Percentiles rank a stretch among this genome's conserved stretches.
phyloP scores from a whole-genome alignment of 2,797 vertebrate genomes.

The Myiotriccus ornatus region DNA sequence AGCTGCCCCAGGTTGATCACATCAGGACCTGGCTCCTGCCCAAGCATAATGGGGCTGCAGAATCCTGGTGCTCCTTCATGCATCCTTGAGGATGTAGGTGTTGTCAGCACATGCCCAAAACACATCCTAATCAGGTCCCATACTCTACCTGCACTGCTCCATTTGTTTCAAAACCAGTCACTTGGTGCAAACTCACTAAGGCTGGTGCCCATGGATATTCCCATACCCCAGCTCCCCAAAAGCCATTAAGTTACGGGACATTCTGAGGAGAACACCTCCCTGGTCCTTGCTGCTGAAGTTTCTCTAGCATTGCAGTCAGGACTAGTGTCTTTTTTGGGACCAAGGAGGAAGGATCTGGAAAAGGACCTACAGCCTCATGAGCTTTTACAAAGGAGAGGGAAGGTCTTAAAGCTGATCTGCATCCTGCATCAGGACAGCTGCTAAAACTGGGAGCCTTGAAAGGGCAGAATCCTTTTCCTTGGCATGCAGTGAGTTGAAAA shows the following conservation, averaged over 20 bases:
- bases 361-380: background rate
- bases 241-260: background rate
- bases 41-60: background rate
- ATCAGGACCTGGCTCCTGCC: background rate
- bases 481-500: background rate
- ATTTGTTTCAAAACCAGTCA: background rate
- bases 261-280: background rate
- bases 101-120: background rate
- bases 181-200: background rate
- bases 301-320: background rate
- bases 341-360: background rate
- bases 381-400: background rate
- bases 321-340: background rate
- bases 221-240: background rate
- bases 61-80: background rate
- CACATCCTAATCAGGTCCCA: rapidly evolving
- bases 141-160: background rate
- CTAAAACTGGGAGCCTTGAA: background rate
- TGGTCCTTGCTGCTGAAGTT: background rate
- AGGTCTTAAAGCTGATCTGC: background rate
- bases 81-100: rapidly evolving
- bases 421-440: background rate
- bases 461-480: background rate
- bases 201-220: background rate
- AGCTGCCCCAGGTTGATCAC: background rate